phyloP scores from a whole-genome alignment of 92 coral and sea anemone genomes.

The Zoanthus sansibaricus region DNA sequence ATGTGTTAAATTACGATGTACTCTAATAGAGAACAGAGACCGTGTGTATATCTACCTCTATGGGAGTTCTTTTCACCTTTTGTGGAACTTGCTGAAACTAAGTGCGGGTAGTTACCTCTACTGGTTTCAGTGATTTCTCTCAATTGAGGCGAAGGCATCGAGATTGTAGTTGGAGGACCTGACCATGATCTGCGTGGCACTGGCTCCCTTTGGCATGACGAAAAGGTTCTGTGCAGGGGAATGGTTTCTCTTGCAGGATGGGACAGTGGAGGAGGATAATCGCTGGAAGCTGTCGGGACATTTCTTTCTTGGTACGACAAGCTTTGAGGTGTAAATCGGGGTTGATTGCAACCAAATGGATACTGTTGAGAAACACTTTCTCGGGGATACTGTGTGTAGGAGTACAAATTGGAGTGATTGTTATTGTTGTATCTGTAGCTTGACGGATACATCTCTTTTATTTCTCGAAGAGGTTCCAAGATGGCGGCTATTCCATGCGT shows the following conservation, averaged over 20 bases:
- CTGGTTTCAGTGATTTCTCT: constrained; percentile 29
- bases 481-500: constrained; percentile 38
- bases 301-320: constrained; percentile 10
- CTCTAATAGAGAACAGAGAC: background rate
- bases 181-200: constrained; percentile 23
- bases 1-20: background rate
- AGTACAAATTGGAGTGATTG: constrained; percentile 17
- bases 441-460: constrained; percentile 41
- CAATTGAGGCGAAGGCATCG: constrained; percentile 28
- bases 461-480: constrained; percentile 49
- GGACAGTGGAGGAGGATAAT: constrained; percentile 72
- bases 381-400: constrained; percentile 10
- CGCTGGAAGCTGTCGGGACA: constrained; percentile 21
- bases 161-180: constrained; percentile 11
- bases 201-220: constrained; percentile 35
- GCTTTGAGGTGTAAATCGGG: constrained; percentile 8
- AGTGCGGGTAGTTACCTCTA: constrained; percentile 31
- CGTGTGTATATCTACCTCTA: constrained; percentile 4
- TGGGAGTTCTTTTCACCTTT: constrained; percentile 11
- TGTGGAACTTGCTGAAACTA: constrained; percentile 18
- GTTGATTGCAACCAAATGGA: constrained; percentile 36
- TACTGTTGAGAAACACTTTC: background rate
- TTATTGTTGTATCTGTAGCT: constrained; percentile 35
- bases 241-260: constrained; percentile 54
- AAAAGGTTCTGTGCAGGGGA: constrained; percentile 7